These are phyloP conservation scores for Malurus elegans DNA, from an alignment of 2,113 vertebrate species.

Conservation along the genomic window DNA sequence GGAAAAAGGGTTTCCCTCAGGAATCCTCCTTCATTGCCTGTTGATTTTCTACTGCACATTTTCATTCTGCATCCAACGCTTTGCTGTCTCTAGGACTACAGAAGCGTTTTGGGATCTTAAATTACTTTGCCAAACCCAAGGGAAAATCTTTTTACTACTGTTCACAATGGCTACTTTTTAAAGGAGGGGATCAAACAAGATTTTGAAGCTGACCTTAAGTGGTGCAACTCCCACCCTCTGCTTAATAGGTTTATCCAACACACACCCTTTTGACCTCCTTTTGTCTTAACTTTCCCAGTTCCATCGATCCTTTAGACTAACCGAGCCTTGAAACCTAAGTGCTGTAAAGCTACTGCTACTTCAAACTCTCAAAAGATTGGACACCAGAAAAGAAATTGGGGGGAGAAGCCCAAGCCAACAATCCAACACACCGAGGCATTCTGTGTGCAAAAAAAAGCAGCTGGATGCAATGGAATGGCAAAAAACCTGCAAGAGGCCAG, in stretches of 20 bases:
- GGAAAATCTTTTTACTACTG: background rate
- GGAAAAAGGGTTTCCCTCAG: background rate
- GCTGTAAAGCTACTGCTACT: background rate
- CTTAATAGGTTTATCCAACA: background rate
- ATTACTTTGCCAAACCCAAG: background rate
- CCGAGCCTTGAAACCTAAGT: background rate
- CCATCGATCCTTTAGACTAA: background rate
- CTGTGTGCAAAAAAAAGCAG: background rate
- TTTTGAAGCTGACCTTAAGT: background rate
- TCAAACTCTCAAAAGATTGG: background rate
- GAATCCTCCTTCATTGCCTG: background rate
- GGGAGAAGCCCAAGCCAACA: accelerated
- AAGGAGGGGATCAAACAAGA: background rate
- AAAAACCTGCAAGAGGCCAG: background rate
- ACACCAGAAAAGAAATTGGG: background rate
- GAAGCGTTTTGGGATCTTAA: background rate
- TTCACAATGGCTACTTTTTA: background rate
- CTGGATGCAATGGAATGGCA: background rate
- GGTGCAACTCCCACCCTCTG: background rate
- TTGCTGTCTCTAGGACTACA: background rate
- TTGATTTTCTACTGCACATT: background rate
- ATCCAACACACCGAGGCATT: background rate
- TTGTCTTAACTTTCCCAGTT: background rate
- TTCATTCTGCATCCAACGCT: background rate
- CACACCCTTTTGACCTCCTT: background rate